A percentile compares a stretch with the other conserved stretches of the same genome.
These are phyloP conservation scores for Drosophila takahashii DNA, from an alignment of 1,140 invertebrate species.

Conservation along the genomic window DNA sequence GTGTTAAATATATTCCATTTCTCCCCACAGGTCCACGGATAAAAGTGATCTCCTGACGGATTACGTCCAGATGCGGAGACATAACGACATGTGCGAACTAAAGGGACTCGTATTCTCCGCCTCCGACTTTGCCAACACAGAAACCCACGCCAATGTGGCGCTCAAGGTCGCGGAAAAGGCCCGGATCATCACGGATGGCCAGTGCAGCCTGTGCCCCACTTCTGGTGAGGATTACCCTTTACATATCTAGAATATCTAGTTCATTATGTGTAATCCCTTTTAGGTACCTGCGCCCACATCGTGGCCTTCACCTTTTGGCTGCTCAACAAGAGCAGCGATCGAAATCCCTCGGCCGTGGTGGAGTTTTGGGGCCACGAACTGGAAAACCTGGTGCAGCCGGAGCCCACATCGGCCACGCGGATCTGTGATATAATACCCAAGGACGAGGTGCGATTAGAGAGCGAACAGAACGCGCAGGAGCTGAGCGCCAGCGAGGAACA, in stretches of 20 bases:
- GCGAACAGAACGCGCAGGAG: constrained; percentile 33
- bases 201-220: constrained; percentile 55
- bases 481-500: constrained; percentile 52
- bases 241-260: background rate
- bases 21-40: constrained; percentile 33
- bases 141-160: constrained; percentile 63
- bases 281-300: constrained; percentile 67
- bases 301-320: constrained; percentile 78
- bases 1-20: background rate
- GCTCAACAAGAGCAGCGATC: constrained; percentile 64
- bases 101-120: constrained; percentile 65
- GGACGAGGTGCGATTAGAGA: constrained; percentile 49
- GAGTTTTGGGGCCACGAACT: constrained; percentile 80
- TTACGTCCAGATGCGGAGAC: constrained; percentile 68
- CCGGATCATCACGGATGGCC: constrained; percentile 42
- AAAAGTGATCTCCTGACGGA: constrained; percentile 67
- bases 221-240: constrained; percentile 16
- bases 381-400: constrained; percentile 64
- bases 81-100: constrained; percentile 53
- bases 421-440: constrained; percentile 67
- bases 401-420: constrained; percentile 41
- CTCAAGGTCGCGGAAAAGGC: constrained; percentile 56
- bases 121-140: constrained; percentile 52
- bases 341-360: constrained; percentile 46
- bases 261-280: background rate